phyloP scores from a whole-genome alignment of 1,140 invertebrate species.

The Drosophila lacertosa region DNA sequence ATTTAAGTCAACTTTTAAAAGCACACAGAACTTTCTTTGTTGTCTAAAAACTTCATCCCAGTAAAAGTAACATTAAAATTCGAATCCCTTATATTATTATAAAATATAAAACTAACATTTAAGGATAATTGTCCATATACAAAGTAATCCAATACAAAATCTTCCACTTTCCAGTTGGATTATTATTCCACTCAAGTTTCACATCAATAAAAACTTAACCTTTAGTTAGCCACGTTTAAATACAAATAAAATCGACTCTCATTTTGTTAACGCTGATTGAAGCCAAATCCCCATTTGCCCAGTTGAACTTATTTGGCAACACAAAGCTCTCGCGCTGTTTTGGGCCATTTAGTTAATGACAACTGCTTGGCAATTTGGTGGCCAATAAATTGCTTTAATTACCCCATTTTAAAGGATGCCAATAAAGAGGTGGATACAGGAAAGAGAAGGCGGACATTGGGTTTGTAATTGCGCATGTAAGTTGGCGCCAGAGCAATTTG shows the following conservation, averaged over 20 bases:
- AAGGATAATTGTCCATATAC: too few relatives aligned
- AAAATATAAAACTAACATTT: too few relatives aligned
- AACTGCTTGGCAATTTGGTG: slow-evolving; percentile 59
- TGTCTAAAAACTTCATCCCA: too few relatives aligned
- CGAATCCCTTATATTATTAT: too few relatives aligned
- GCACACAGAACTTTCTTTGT: too few relatives aligned
- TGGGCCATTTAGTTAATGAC: slow-evolving; percentile 65
- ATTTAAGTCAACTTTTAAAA: too few relatives aligned
- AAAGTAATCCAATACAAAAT: too few relatives aligned
- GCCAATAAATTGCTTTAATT: slow-evolving; percentile 81
- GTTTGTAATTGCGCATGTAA: slow-evolving; percentile 74
- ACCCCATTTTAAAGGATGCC: slow-evolving; percentile 71
- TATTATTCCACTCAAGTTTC: too few relatives aligned
- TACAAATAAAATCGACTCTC: slow-evolving; percentile 5
- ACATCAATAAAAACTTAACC: not conserved
- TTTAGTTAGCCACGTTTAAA: not conserved
- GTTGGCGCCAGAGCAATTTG: slow-evolving; percentile 59
- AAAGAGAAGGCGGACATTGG: not conserved
- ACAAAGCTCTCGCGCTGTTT: slow-evolving; percentile 13
- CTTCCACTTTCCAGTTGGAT: too few relatives aligned
- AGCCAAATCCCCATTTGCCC: slow-evolving; percentile 8
- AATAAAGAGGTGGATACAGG: not conserved
- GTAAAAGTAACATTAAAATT: too few relatives aligned
- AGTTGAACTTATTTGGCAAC: slow-evolving; percentile 23
- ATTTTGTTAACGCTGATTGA: slow-evolving; percentile 12